Conservation (phyloP, 2,113 vertebrate species). For the Pangasianodon hypophthalmus region DNA sequence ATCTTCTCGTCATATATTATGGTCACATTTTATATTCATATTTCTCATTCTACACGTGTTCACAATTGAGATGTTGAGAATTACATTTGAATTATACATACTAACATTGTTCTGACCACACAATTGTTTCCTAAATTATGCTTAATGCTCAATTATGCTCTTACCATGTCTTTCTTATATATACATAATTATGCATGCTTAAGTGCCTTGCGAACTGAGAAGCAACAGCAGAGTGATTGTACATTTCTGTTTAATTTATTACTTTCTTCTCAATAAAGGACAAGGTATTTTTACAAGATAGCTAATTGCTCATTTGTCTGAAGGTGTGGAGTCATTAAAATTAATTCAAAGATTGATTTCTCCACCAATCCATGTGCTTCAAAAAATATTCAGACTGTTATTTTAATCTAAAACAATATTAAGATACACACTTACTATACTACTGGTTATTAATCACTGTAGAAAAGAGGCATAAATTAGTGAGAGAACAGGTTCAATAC, state of each 20-base stretch:
- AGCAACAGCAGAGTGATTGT: slow-evolving; percentile 53
- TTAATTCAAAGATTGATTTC: not conserved
- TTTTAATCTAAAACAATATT: not conserved
- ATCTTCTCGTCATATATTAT: not conserved
- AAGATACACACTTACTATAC: not conserved
- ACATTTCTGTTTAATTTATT: slow-evolving; percentile 67
- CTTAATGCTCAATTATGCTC: slow-evolving; percentile 28
- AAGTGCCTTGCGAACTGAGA: slow-evolving; percentile 44
- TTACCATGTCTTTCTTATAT: slow-evolving; percentile 33
- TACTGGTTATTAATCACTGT: not conserved
- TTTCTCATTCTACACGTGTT: not conserved
- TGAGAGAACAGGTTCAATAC: slow-evolving; percentile 63
- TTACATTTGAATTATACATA: slow-evolving; percentile 11
- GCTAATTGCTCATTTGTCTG: slow-evolving; percentile 29
- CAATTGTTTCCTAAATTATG: slow-evolving; percentile 30
- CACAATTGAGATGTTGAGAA: not conserved
- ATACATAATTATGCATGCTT: slow-evolving; percentile 58
- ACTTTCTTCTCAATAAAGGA: slow-evolving; percentile 65
- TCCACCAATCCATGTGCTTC: not conserved
- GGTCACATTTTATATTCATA: slow-evolving; percentile 4
- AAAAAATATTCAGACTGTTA: no score
- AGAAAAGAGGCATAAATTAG: slow-evolving; percentile 2
- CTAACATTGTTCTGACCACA: slow-evolving; percentile 1
- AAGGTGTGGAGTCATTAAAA: not conserved
- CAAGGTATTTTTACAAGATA: slow-evolving; percentile 59